Conservation (phyloP, 1,140 invertebrate species). For the Potamilus streckersoni region DNA sequence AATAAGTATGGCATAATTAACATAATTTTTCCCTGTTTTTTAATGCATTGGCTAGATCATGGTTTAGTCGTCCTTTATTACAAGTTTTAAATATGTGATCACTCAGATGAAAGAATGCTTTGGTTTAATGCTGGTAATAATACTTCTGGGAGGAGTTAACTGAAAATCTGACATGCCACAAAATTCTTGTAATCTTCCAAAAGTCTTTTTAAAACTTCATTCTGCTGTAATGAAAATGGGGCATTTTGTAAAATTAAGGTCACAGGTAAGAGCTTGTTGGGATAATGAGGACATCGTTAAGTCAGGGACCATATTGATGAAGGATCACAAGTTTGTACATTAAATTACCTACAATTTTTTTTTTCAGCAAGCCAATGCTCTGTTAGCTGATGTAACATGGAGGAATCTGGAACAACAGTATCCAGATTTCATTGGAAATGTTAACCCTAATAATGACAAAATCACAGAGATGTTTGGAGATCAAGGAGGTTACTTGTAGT, state of each 20-base stretch:
- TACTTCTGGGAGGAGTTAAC: no score
- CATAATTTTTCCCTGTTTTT: no score
- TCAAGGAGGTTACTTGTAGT: slow-evolving; percentile 26
- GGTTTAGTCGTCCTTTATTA: no score
- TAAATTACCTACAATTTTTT: neutral
- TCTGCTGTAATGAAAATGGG: neutral
- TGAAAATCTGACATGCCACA: neutral
- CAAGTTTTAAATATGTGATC: no score
- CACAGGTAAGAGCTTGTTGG: neutral
- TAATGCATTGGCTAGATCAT: no score
- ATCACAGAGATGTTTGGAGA: slow-evolving; percentile 20
- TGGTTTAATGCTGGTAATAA: no score
- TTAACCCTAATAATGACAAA: slow-evolving; percentile 19
- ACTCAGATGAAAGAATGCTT: no score
- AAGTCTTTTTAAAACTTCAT: neutral
- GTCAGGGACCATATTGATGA: neutral
- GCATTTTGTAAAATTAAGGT: neutral
- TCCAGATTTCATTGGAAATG: slow-evolving; percentile 17
- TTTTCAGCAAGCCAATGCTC: slow-evolving; percentile 20
- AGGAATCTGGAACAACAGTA: slow-evolving; percentile 11
- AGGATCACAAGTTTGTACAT: neutral
- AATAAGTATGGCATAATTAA: no score
- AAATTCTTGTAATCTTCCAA: neutral
- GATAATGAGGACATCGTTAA: neutral
- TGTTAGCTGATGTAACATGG: slow-evolving; percentile 18